Percentiles rank a stretch among this genome's conserved stretches.
Evolutionary conservation across 1,140 invertebrate genomes (phyloP).

Genomic region (Eciton burchellii): DNA sequence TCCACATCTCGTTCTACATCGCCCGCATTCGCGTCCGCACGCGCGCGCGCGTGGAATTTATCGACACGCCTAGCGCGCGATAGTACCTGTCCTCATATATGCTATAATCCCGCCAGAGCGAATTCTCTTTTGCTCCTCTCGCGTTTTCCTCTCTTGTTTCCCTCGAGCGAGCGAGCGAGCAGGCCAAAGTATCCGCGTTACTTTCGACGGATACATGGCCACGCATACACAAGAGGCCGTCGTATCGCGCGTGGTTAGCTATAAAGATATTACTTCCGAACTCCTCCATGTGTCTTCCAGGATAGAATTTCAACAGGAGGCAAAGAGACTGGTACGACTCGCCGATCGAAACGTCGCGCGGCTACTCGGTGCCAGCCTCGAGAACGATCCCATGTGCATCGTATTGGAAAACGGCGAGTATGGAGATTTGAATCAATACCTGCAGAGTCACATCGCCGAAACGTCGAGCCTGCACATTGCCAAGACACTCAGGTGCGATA

Average conservation of each 20-base stretch:
- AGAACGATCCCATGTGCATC: conserved; percentile 90
- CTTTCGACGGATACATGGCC: conserved; percentile 26
- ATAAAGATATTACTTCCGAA: conserved; percentile 75
- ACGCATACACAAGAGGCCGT: conserved; percentile 16
- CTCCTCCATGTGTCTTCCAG: conserved; percentile 80
- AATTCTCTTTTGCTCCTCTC: neutral
- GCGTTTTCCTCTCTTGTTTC: neutral
- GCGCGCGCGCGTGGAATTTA: conserved; percentile 7
- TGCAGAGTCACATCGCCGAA: conserved; percentile 92
- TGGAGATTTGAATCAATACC: conserved; percentile 92
- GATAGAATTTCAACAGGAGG: conserved; percentile 89
- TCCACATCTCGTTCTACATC: conserved; percentile 2
- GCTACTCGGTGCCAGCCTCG: conserved; percentile 92
- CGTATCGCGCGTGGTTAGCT: conserved; percentile 21
- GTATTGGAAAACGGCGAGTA: conserved; percentile 89
- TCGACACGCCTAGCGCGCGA: neutral
- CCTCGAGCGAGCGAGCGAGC: neutral
- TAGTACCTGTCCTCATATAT: conserved; percentile 31
- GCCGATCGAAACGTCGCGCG: conserved; percentile 92
- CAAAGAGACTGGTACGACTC: conserved; percentile 90
- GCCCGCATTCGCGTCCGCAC: neutral
- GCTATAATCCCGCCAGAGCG: neutral
- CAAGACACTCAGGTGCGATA: conserved; percentile 87
- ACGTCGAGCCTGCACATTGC: conserved; percentile 87
- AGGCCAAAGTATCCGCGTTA: conserved; percentile 49